Base-by-base conservation (phyloP, 2,888 invertebrate genomes). In the Melipona bicolor region DNA sequence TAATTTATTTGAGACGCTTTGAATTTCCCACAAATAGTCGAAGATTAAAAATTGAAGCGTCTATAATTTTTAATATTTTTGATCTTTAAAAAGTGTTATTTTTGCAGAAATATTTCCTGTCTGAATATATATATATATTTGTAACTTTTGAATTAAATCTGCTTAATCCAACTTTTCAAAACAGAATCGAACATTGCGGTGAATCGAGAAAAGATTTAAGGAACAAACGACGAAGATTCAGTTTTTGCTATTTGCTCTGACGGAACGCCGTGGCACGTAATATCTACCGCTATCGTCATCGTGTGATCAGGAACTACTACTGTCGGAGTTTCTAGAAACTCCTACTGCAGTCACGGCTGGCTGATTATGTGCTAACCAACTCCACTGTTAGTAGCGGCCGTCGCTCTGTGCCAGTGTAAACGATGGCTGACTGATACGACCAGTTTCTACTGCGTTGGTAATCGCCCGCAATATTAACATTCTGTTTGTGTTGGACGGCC, bases 371-470 rank as follows among this genome's bases (percentile, higher is more conserved):
- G 61, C 74, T 61, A 71, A 81, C 76, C 59, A 36, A 67, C 56
- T 70, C 82, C 50, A 76, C 82, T 82, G 65, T 21, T 59, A 71
- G 52, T n/a, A 21, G 69, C 21, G 36, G 15, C 36, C 49, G 32
- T 36, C 36, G 6, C 56, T 52, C 59, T 62, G 36, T 50, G 67
- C 75, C 49, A 72, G 70, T 80, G 75, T 71, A 83, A 83, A 83
- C 82, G 80, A 80, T 76, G 71, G 74, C 75, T 71, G 79, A 82
- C 79, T 83, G 80, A 83, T 83, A 83, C 59, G 62, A 43, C 68
- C 61, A 68, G 82, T 83, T 83, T 76, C 80, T 83, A 68, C 75
- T 80, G 75, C 75, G 71, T 75, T 71, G 70, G 71, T 83, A 83
- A 83, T 83, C 50, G 71, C 36, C 67, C 75, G 56, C 36, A 62